Base-by-base conservation (phyloP, 2,888 invertebrate genomes). In the Matsumyia berberina region DNA sequence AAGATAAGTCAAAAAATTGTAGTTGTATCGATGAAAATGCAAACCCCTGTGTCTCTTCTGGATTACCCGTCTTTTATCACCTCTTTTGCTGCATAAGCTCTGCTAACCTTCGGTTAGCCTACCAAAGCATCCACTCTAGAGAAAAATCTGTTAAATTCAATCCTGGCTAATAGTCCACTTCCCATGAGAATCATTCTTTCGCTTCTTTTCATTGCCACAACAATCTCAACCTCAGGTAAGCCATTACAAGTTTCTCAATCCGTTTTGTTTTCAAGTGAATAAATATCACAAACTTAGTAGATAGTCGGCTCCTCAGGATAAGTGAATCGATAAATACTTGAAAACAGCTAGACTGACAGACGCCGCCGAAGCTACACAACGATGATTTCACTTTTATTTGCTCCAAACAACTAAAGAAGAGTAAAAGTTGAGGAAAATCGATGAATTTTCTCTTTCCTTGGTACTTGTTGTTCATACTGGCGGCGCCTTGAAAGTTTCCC, bases 321-420 rank as follows among this genome's bases (percentile, higher is more conserved):
- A 73, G 60, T 66, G 67, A 53, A 73, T 80, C 80, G 73, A 80
- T 80, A 73, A 80, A 35, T 67, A 60, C 67, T 80, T 67, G 67
- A 67, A 62, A 60, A 77, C 60, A 58, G 35, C 82, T 72, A 82
- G 77, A 82, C 82, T 60, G 66, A 37, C 77, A 72, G 82, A 72
- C 82, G 82, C 66, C 46, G 29, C 9, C 70, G 7, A n/a, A 37
- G 11, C 11, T n/a, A 15, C 11, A 46, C 49, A 62, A 46, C 51
- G 24, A 64, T 33, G 24, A 46, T 46, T 62, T 58, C 35, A 44
- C 8, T 64, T 70, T 57, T 24, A 51, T 29, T 31, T 42, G 15
- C 49, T 37, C n/a, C 24, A 9, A 7, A 12, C 19, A 17, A 6
- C 57, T 11, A n/a, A 19, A 9, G 57, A 37, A 9, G 17, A 19